Conservation (phyloP, 2,888 invertebrate species). For the Amaurobius ferox region DNA sequence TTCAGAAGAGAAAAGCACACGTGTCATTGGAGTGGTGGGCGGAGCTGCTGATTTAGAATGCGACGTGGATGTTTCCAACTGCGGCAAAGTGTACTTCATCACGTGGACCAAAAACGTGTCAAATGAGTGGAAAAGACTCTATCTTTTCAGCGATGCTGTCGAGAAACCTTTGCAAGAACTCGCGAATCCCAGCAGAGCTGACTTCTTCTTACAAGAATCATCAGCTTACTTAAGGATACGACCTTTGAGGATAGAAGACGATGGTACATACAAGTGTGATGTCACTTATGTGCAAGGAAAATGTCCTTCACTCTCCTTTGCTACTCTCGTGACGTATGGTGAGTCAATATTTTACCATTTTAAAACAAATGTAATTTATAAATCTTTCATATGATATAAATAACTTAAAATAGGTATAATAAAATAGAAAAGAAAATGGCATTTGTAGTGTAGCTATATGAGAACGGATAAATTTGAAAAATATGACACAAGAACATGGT, state of each 20-base stretch:
- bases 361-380: no score
- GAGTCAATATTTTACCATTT: no score
- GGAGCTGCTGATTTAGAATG: constrained; percentile 83
- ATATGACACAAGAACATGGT: no score
- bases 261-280: constrained; percentile 88
- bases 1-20: constrained; percentile 50
- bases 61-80: constrained; percentile 83
- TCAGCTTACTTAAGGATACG: constrained; percentile 81
- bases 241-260: constrained; percentile 84
- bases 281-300: constrained; percentile 75
- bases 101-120: constrained; percentile 81
- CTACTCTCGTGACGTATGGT: constrained; percentile 71
- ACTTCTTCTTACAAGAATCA: constrained; percentile 53
- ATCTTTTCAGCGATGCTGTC: constrained; percentile 73
- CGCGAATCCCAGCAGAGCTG: constrained; percentile 70
- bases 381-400: no score
- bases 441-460: no score
- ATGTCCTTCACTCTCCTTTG: constrained; percentile 74
- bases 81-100: constrained; percentile 88
- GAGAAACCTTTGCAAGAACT: constrained; percentile 74
- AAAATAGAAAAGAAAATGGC: no score
- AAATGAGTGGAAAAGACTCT: constrained; percentile 74
- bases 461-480: no score
- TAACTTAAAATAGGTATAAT: no score
- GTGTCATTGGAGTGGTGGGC: constrained; percentile 66